Evolutionary conservation across 1,140 invertebrate genomes (phyloP).

Genomic region (Pseudomyrmex pallidus): DNA sequence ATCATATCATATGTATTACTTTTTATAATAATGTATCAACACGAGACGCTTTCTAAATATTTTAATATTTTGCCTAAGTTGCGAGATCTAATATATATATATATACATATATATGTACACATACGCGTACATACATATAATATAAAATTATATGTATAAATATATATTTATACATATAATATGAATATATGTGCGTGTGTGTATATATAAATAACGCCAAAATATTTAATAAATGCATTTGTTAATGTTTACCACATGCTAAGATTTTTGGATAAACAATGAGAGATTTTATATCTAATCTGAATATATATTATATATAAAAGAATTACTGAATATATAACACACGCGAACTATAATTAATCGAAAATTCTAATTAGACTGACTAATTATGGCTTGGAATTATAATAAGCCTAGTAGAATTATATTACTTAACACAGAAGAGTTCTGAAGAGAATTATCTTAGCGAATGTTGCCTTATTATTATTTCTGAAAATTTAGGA

Average conservation of each 20-base stretch:
- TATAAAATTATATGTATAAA: too few species aligned
- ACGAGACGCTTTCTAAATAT: constrained; percentile 28
- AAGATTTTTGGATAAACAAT: constrained; percentile 10
- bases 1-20: constrained; percentile 38
- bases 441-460: constrained; percentile 27
- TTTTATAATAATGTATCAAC: constrained; percentile 65
- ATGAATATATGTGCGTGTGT: too few species aligned
- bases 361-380: constrained; percentile 52
- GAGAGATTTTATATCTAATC: constrained; percentile 37
- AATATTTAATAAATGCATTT: constrained; percentile 10
- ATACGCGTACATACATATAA: too few species aligned
- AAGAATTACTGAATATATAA: constrained; percentile 24
- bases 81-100: too few species aligned
- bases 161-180: too few species aligned
- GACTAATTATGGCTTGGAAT: constrained; percentile 44
- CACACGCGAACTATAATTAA: constrained; percentile 27
- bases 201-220: background rate
- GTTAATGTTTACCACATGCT: constrained; percentile 36
- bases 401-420: constrained; percentile 34
- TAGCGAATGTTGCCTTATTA: constrained; percentile 44
- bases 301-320: background rate
- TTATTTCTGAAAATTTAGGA: constrained; percentile 45
- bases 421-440: constrained; percentile 35
- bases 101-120: too few species aligned
- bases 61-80: background rate